phyloP scores from a whole-genome alignment of 2,888 invertebrate genomes.

The Gibbula magus region DNA sequence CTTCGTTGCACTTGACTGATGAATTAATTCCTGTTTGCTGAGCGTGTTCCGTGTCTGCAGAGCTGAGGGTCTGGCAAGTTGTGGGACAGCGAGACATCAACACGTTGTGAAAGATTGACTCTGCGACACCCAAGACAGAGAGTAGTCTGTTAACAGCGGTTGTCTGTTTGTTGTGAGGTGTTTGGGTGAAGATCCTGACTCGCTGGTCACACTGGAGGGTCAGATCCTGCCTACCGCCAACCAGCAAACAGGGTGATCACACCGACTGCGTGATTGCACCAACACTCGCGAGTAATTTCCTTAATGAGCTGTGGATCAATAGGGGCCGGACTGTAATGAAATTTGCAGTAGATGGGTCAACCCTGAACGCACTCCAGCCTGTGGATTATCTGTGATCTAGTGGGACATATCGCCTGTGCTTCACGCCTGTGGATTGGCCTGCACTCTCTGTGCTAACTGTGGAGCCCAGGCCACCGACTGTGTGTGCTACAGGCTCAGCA shows the following conservation, averaged over 20 bases:
- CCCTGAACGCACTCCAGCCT: not conserved
- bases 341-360: constrained; percentile 16
- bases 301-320: constrained; percentile 16
- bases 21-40: not conserved
- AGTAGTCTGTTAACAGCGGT: not conserved
- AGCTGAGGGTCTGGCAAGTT: not conserved
- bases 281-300: constrained; percentile 12
- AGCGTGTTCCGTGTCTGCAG: not conserved
- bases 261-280: not conserved
- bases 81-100: not conserved
- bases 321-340: constrained; percentile 12
- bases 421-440: not conserved
- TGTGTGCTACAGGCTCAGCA: too few relatives aligned
- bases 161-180: not conserved
- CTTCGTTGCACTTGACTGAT: constrained; percentile 3
- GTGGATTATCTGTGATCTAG: not conserved
- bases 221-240: not conserved
- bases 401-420: not conserved
- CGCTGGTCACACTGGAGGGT: not conserved
- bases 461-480: too few relatives aligned
- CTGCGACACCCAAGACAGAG: not conserved
- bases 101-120: constrained; percentile 1
- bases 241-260: not conserved
- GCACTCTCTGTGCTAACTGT: not conserved
- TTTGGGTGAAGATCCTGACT: not conserved